A percentile compares a stretch with the other conserved stretches of the same genome.
phyloP scores from a whole-genome alignment of 2,113 vertebrate genomes.

The Pleuronectes platessa region DNA sequence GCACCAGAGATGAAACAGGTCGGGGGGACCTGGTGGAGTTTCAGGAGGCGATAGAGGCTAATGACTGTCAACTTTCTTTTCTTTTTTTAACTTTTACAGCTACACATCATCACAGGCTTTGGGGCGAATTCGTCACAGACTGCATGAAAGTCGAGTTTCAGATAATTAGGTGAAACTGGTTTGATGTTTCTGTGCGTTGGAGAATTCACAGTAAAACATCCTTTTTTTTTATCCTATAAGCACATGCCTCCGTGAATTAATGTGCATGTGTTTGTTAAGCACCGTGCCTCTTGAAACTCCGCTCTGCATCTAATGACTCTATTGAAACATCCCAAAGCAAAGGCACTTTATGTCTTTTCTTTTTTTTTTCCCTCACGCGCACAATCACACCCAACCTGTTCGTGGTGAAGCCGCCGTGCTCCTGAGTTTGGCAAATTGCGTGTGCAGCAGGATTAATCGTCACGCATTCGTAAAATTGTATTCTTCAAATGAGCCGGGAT shows the following conservation, averaged over 20 bases:
- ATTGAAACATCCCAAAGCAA: constrained; percentile 23
- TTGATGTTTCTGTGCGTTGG: constrained; percentile 29
- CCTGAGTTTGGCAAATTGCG: constrained; percentile 28
- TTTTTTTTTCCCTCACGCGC: constrained; percentile 10
- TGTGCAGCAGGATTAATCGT: constrained; percentile 32
- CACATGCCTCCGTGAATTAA: constrained; percentile 19
- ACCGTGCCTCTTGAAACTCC: constrained; percentile 28
- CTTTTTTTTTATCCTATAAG: constrained; percentile 18
- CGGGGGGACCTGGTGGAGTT: too few relatives aligned
- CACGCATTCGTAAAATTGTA: constrained; percentile 33
- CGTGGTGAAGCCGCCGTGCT: constrained; percentile 15
- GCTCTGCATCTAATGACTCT: constrained; percentile 25
- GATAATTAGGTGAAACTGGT: constrained; percentile 41
- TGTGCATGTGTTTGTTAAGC: constrained; percentile 16
- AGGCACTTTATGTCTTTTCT: constrained; percentile 3
- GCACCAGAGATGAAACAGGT: constrained; percentile 15
- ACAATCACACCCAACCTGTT: constrained; percentile 31
- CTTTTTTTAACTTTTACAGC: constrained; percentile 16
- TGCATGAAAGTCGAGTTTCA: constrained; percentile 9
- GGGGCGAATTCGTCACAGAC: constrained; percentile 25
- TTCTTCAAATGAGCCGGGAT: constrained; percentile 42
- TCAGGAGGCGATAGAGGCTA: constrained; percentile 3
- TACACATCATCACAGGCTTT: constrained; percentile 17
- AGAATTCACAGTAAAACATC: not conserved
- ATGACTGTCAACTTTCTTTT: constrained; percentile 18